Conservation (phyloP, 2,797 vertebrate species). For the Choloepus didactylus region DNA sequence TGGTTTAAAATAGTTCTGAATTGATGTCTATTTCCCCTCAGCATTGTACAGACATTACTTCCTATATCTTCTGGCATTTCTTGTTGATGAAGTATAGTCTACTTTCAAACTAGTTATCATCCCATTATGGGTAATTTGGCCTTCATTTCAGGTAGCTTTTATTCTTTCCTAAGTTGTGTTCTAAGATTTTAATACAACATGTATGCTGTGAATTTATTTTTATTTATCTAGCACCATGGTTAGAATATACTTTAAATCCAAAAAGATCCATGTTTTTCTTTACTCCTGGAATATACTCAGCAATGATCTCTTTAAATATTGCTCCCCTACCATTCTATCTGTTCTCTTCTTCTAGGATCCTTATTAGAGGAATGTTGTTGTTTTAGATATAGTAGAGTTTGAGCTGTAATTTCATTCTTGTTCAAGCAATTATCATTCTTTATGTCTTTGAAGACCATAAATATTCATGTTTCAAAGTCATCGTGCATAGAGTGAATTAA, state of each 20-base stretch:
- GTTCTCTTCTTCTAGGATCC: not conserved
- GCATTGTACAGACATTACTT: not conserved
- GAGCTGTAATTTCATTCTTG: slow-evolving; percentile 1
- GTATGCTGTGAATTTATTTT: not conserved
- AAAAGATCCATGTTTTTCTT: not conserved
- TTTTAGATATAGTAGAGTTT: slow-evolving; percentile 7
- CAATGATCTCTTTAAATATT: not conserved
- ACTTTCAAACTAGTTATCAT: not conserved
- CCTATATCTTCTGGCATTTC: not conserved
- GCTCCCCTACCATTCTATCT: not conserved
- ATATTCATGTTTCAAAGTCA: not conserved
- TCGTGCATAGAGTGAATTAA: not conserved
- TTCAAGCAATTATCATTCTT: not conserved
- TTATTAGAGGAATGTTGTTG: not conserved
- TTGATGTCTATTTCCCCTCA: not conserved
- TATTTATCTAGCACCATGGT: not conserved
- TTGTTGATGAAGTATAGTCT: not conserved
- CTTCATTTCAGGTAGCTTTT: not conserved
- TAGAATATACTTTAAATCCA: not conserved
- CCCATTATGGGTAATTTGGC: not conserved
- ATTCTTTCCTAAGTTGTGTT: no score
- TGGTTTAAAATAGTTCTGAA: not conserved
- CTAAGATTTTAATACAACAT: not conserved
- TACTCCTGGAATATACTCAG: not conserved
- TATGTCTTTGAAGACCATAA: not conserved